A percentile compares a stretch with the other conserved stretches of the same genome.
phyloP scores from a whole-genome alignment of 1,140 invertebrate genomes.

The Pomacea maculata region DNA sequence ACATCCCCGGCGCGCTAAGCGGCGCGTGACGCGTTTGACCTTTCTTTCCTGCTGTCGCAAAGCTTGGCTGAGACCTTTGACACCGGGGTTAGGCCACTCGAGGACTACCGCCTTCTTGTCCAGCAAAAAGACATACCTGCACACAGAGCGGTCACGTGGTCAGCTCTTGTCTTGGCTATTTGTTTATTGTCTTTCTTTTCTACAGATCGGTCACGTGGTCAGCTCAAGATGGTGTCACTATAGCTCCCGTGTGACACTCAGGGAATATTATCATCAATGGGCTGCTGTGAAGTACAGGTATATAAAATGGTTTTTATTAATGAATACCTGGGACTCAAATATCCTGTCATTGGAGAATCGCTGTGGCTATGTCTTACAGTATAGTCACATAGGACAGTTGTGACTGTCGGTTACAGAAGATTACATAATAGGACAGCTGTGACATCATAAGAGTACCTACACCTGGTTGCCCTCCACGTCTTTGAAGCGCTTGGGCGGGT shows the following conservation, averaged over 20 bases:
- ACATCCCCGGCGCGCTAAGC: conserved; percentile 27
- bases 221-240: neutral
- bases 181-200: no score
- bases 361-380: neutral
- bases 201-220: neutral
- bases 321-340: neutral
- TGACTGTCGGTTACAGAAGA: neutral
- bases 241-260: neutral
- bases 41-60: conserved; percentile 22
- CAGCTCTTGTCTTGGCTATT: no score
- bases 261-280: neutral
- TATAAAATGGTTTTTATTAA: neutral
- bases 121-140: conserved; percentile 37
- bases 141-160: neutral
- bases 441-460: conserved; percentile 14
- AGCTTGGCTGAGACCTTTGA: conserved; percentile 9
- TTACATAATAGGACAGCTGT: neutral
- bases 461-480: conserved; percentile 36
- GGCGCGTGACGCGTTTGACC: conserved; percentile 19
- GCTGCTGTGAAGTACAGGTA: neutral
- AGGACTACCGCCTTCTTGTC: conserved; percentile 30
- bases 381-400: no score
- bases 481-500: conserved; percentile 31
- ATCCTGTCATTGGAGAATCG: neutral
- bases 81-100: conserved; percentile 13